phyloP scores from a whole-genome alignment of 2,113 vertebrate genomes.

The Gallinago paraguaiae region DNA sequence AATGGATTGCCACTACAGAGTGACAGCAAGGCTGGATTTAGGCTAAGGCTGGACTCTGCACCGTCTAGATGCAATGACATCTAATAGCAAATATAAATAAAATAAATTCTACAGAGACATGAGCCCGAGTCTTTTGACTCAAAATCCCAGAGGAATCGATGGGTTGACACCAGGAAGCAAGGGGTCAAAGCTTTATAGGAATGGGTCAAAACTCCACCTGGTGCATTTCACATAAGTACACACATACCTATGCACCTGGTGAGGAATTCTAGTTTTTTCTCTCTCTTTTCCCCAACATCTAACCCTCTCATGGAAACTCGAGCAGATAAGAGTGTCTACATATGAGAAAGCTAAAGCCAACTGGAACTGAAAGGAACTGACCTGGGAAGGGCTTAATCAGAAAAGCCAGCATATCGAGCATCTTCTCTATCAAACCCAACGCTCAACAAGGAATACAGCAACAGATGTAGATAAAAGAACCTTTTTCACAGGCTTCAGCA shows the following conservation, averaged over 20 bases:
- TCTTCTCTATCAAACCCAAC: background rate
- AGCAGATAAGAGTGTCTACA: background rate
- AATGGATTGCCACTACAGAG: rapidly evolving
- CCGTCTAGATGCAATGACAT: too few relatives aligned
- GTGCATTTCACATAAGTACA: background rate
- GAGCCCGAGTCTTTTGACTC: background rate
- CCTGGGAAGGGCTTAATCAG: background rate
- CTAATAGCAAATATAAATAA: background rate
- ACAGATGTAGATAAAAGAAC: background rate
- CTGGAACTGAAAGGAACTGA: background rate
- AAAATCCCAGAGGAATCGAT: background rate
- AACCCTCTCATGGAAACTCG: background rate
- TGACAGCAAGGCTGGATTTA: background rate
- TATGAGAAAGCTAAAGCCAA: background rate
- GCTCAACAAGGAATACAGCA: background rate
- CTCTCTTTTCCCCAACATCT: background rate
- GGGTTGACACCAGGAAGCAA: background rate
- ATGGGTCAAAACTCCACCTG: background rate
- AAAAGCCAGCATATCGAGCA: background rate
- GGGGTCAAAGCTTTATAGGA: background rate
- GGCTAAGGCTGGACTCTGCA: background rate
- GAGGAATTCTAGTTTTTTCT: background rate
- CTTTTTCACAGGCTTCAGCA: background rate
- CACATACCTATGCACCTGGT: background rate
- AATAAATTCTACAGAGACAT: background rate